These are phyloP conservation scores for Serrognathus titanus DNA, from an alignment of 2,888 invertebrate species.

Conservation along the genomic window DNA sequence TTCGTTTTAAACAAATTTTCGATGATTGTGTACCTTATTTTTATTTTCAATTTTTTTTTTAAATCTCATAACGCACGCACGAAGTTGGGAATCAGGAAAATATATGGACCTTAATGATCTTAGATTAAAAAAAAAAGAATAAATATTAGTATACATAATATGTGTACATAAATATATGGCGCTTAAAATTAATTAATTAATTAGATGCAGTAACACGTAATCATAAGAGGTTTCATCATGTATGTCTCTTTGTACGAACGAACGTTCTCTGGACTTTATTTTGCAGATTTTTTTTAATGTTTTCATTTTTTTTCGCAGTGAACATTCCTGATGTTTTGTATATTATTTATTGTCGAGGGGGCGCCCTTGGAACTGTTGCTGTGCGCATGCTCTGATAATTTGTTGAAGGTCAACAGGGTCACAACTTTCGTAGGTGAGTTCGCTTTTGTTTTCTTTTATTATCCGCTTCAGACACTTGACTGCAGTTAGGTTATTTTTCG, in stretches of 20 bases:
- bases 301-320: background rate
- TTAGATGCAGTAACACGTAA: slow-evolving; percentile 8
- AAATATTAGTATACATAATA: slow-evolving; percentile 17
- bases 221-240: slow-evolving; percentile 1
- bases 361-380: background rate
- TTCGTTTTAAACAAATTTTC: no score
- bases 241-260: background rate
- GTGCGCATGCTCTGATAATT: background rate
- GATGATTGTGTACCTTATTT: slow-evolving; percentile 18
- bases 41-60: no score
- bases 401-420: no score
- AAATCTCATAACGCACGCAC: background rate
- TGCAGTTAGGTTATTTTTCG: no score
- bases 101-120: slow-evolving; percentile 19
- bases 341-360: background rate
- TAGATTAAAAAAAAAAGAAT: slow-evolving; percentile 8
- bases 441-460: no score
- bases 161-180: slow-evolving; percentile 29
- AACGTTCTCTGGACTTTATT: no score
- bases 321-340: slow-evolving; percentile 2
- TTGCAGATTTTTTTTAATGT: background rate
- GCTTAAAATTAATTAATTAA: slow-evolving; percentile 17
- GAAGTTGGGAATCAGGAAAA: slow-evolving; percentile 18
- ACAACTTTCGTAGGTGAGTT: no score
- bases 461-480: no score